phyloP scores from a whole-genome alignment of 1,140 invertebrate genomes.

The Teleogryllus occipitalis region DNA sequence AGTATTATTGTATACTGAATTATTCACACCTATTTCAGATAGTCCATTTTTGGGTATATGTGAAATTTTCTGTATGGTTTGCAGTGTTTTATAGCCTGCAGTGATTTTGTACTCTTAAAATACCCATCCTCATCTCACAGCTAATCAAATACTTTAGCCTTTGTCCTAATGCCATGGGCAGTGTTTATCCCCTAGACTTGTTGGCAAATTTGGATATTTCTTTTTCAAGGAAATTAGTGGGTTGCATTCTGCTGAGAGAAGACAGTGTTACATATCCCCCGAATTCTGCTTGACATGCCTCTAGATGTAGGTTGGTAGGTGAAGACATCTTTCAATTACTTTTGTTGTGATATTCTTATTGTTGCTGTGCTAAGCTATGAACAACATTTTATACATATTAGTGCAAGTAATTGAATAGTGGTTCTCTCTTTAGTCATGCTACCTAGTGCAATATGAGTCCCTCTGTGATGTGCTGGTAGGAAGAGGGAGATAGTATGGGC shows the following conservation, averaged over 20 bases:
- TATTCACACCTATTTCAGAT: constrained; percentile 22
- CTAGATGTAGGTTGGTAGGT: background rate
- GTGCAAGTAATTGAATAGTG: constrained; percentile 13
- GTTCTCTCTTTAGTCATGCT: constrained; percentile 19
- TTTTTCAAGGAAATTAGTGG: background rate
- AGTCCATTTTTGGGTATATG: constrained; percentile 23
- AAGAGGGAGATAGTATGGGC: constrained; percentile 19
- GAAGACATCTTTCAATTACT: background rate
- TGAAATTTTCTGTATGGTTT: constrained; percentile 24
- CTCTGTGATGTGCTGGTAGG: background rate
- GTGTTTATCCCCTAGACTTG: constrained; percentile 16
- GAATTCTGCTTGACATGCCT: constrained; percentile 1
- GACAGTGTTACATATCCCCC: background rate
- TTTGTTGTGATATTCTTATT: constrained; percentile 2
- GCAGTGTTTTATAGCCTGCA: constrained; percentile 23
- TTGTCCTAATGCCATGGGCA: constrained; percentile 16
- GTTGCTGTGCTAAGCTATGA: background rate
- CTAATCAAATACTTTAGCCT: background rate
- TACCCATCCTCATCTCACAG: constrained; percentile 7
- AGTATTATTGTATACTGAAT: constrained; percentile 26
- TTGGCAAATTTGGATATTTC: constrained; percentile 13
- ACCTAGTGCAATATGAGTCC: constrained; percentile 21
- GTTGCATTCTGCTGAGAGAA: background rate
- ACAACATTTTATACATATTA: constrained; percentile 10
- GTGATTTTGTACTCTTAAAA: constrained; percentile 20